These are phyloP conservation scores for Platyrinchus mystaceus DNA, from an alignment of 2,797 vertebrate genomes.

Conservation along the genomic window DNA sequence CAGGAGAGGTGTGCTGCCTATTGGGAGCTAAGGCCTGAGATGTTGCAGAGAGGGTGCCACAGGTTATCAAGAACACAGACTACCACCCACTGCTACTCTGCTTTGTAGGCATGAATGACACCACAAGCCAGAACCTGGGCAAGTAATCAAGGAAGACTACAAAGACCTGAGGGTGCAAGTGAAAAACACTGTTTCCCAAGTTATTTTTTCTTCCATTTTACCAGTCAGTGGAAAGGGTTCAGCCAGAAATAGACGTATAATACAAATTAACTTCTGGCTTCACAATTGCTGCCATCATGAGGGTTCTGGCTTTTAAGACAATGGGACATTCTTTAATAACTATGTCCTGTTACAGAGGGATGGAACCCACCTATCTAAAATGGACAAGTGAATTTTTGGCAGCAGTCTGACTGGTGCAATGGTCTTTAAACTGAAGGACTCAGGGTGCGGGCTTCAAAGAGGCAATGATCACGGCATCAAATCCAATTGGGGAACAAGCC, in stretches of 20 bases:
- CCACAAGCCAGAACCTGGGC: neutral
- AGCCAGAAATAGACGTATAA: neutral
- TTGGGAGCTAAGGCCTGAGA: neutral
- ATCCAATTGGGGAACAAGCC: neutral
- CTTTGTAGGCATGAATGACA: neutral
- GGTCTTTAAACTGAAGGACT: neutral
- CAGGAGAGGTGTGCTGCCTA: neutral
- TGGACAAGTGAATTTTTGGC: neutral
- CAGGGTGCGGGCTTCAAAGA: neutral
- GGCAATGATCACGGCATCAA: neutral
- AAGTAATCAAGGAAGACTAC: neutral
- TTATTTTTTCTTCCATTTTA: neutral
- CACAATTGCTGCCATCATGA: neutral
- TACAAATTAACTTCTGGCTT: neutral
- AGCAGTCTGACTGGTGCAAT: neutral
- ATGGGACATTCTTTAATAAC: neutral
- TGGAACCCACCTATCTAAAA: neutral
- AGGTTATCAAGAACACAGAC: neutral
- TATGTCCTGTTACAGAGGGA: neutral
- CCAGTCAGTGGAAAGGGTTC: neutral
- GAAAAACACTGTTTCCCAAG: neutral
- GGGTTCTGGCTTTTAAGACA: neutral
- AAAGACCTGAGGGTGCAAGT: neutral
- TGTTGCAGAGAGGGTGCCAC: neutral
- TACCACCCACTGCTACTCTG: neutral